These are phyloP conservation scores for Lissonota sp. DNA, from an alignment of 2,888 invertebrate genomes.

Conservation along the genomic window DNA sequence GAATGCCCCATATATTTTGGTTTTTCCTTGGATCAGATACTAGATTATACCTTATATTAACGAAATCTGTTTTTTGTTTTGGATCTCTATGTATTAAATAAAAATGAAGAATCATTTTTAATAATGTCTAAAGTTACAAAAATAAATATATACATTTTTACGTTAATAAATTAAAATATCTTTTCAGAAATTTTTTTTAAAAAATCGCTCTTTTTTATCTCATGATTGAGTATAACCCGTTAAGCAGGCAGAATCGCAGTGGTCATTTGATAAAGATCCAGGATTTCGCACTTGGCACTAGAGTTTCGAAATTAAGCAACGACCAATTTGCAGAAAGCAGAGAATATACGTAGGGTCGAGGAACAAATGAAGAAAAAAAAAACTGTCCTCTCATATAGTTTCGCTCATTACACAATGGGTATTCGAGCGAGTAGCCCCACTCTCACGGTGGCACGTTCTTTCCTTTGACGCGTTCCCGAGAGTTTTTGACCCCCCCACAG, in stretches of 20 bases:
- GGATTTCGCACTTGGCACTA: background rate
- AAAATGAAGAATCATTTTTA: too few relatives aligned
- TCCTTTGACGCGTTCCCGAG: slow-evolving; percentile 23
- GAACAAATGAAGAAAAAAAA: background rate
- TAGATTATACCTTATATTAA: too few relatives aligned
- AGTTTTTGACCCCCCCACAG: background rate
- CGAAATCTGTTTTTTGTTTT: too few relatives aligned
- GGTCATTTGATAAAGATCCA: background rate
- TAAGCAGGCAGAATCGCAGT: background rate
- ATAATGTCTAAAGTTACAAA: too few relatives aligned
- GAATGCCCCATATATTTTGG: too few relatives aligned
- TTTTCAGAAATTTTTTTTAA: too few relatives aligned
- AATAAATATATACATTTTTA: too few relatives aligned
- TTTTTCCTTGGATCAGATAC: too few relatives aligned
- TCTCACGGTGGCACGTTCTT: slow-evolving; percentile 6
- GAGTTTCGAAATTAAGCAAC: background rate
- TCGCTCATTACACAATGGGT: slow-evolving; percentile 40
- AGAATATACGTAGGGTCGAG: background rate
- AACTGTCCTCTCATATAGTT: slow-evolving; percentile 13
- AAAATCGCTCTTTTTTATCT: too few relatives aligned
- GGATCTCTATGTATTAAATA: too few relatives aligned
- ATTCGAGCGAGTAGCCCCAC: slow-evolving; percentile 33
- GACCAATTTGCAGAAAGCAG: background rate
- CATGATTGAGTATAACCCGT: background rate
- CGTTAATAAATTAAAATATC: too few relatives aligned